These are phyloP conservation scores for Ptilodon capucinus DNA, from an alignment of 2,888 invertebrate species.

Conservation along the genomic window DNA sequence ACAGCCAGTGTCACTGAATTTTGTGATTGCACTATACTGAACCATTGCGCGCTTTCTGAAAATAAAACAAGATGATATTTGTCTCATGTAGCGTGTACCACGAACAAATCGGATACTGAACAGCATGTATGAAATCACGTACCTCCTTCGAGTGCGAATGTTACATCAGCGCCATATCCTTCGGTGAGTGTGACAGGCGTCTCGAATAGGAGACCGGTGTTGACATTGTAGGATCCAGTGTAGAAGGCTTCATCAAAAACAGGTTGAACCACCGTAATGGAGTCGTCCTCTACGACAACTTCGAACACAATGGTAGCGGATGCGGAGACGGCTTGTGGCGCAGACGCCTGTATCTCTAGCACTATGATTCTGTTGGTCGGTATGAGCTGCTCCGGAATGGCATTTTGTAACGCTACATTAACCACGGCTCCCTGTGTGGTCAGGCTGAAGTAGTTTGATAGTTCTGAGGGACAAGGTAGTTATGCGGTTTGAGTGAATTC, in stretches of 20 bases:
- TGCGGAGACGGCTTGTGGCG: slow-evolving; percentile 28
- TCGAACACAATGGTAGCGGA: slow-evolving; percentile 40
- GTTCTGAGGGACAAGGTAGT: background rate
- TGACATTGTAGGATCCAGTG: slow-evolving; percentile 29
- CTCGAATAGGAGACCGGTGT: slow-evolving; percentile 19
- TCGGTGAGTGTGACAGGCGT: slow-evolving; percentile 22
- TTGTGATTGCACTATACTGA: background rate
- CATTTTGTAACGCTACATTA: slow-evolving; percentile 11
- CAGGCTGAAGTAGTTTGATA: slow-evolving; percentile 13
- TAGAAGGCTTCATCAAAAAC: slow-evolving; percentile 30
- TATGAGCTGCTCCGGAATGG: slow-evolving; percentile 35
- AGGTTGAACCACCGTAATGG: slow-evolving; percentile 2
- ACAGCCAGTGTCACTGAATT: slow-evolving; percentile 21
- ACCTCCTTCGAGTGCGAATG: background rate
- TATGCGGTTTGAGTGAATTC: too few relatives aligned
- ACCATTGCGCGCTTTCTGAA: slow-evolving; percentile 4
- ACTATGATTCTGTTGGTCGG: slow-evolving; percentile 33
- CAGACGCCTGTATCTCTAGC: slow-evolving; percentile 36
- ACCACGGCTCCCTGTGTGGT: slow-evolving; percentile 7
- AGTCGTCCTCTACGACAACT: slow-evolving; percentile 11
- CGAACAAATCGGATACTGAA: background rate
- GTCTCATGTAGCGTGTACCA: background rate
- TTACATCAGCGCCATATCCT: slow-evolving; percentile 22
- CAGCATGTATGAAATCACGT: slow-evolving; percentile 3
- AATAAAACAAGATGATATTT: background rate